A percentile compares a stretch with the other conserved stretches of the same genome.
Evolutionary conservation across 2,888 invertebrate species (phyloP).

Genomic region (Rhogogaster chlorosoma): DNA sequence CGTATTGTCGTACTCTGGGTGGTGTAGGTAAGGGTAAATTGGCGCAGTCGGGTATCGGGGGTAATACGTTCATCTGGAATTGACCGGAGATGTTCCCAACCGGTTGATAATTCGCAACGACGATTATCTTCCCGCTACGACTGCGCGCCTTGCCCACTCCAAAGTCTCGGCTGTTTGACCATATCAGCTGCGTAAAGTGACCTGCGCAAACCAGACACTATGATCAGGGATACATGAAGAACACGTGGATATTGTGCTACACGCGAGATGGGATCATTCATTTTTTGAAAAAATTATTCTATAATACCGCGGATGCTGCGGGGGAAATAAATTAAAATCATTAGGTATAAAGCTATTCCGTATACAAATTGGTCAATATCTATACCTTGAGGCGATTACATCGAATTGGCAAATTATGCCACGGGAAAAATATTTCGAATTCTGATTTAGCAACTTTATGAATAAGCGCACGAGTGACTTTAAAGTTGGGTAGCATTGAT

Average conservation of each 20-base stretch:
- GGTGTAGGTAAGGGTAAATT: conserved; percentile 75
- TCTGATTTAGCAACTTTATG: too few species aligned
- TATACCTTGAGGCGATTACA: not conserved
- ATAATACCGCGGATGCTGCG: not conserved
- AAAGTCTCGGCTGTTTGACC: conserved; percentile 87
- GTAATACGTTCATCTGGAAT: conserved; percentile 89
- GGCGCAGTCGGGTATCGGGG: conserved; percentile 84
- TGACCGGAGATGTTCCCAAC: conserved; percentile 88
- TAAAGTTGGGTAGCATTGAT: not conserved
- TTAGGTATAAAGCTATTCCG: not conserved
- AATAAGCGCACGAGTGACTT: too few species aligned
- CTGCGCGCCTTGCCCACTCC: conserved; percentile 91
- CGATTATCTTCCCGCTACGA: conserved; percentile 88
- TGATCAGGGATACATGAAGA: conserved; percentile 59
- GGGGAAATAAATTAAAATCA: not conserved
- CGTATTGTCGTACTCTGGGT: conserved; percentile 61
- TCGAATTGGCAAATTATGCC: too few species aligned
- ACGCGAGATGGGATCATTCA: not conserved
- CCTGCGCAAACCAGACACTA: conserved; percentile 79
- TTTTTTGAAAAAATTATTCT: not conserved
- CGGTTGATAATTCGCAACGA: conserved; percentile 92
- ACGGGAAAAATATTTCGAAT: too few species aligned
- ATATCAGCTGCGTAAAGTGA: conserved; percentile 93
- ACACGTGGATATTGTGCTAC: not conserved
- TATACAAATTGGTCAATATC: not conserved